Evolutionary conservation across 2,888 invertebrate genomes (phyloP), one percentile per base, ranked within the genome.

Genomic region (Drosophila longiperda): DNA sequence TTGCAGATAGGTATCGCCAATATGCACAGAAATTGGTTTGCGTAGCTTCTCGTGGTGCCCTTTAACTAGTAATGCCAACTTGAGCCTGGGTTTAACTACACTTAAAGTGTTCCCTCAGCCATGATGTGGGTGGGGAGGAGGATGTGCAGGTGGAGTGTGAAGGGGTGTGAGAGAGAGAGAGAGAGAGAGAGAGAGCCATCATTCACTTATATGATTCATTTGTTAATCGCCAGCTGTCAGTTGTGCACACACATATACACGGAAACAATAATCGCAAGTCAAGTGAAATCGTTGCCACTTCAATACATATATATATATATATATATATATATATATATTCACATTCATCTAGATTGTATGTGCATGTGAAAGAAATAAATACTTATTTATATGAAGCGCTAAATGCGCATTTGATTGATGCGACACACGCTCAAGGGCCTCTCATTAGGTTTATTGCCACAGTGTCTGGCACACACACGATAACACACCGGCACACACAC

Each of bases 321-420:
- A 60, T 63, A 63, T 53, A 38, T n/a, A 61, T 20, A 52, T 40
- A 36, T 32, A 34, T 52, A 32, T 60, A 50, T n/a, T 58, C 33
- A 54, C 26, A 32, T 20, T 32, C 20, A 33, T 23, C n/a, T 57
- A 9, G 29, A 67, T 38, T 50, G 29, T 50, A 32, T 38, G 54
- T 17, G 38, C 12, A 29, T 55, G n/a, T 38, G 29, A 23, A 55
- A 55, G 45, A 59, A 67, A 63, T 59, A 78, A 66, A 75, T 71
- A 54, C 78, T 71, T 78, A 66, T 78, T 73, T 77, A 78, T 78
- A 78, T 78, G 80, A 79, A 73, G 80, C 79, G 84, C 76, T 84
- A 87, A 87, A 88, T 89, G 78, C 87, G 87, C 79, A 75, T 83
- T 87, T 87, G 87, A 87, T 87, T 87, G 84, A 87, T 87, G 87